phyloP scores from a whole-genome alignment of 2,113 vertebrate genomes.

The Xenus cinereus region DNA sequence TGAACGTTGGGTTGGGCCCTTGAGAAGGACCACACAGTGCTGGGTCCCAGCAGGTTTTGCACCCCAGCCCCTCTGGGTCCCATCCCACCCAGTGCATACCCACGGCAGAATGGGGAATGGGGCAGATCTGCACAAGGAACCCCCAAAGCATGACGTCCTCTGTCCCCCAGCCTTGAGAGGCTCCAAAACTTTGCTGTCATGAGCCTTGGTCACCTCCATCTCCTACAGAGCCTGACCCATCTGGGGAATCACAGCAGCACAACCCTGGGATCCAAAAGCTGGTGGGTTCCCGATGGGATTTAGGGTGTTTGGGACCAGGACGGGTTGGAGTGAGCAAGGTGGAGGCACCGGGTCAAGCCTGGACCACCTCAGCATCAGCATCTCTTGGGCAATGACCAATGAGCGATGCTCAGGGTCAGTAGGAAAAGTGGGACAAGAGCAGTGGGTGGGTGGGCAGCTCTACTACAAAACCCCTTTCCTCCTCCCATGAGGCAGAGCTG shows the following conservation, averaged over 20 bases:
- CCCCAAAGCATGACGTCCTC: background rate
- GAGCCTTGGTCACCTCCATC: background rate
- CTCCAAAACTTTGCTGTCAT: background rate
- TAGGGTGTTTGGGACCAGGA: background rate
- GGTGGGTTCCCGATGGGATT: background rate
- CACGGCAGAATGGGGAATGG: fast-evolving
- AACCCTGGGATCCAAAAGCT: fast-evolving
- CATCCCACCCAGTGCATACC: too few relatives aligned
- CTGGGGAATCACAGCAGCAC: background rate
- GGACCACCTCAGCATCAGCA: background rate
- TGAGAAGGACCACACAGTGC: background rate
- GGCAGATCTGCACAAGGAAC: background rate
- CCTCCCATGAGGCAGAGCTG: background rate
- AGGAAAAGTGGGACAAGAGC: background rate
- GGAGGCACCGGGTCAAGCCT: background rate
- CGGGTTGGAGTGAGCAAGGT: background rate
- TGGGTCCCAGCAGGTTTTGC: background rate
- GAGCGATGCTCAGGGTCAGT: background rate
- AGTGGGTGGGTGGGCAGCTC: background rate
- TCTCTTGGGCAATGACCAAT: background rate
- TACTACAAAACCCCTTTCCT: background rate
- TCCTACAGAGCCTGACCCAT: background rate
- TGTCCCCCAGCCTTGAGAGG: background rate
- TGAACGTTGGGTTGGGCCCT: fast-evolving
- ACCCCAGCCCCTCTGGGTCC: background rate